Percentiles rank a stretch among this genome's conserved stretches.
These are phyloP conservation scores for Pseudoips prasinana DNA, from an alignment of 2,888 invertebrate species.

Conservation along the genomic window DNA sequence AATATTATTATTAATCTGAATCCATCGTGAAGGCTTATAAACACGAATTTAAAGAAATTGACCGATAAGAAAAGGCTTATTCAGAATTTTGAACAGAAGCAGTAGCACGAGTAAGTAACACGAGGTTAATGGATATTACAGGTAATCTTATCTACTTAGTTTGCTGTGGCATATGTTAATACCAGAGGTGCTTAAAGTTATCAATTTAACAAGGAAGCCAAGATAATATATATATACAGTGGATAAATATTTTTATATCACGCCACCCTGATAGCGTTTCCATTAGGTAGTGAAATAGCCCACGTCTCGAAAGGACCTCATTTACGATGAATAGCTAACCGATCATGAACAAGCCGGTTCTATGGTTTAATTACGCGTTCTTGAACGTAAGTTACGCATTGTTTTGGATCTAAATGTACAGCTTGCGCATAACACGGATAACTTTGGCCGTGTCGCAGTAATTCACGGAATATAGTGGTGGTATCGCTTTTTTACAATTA, in stretches of 20 bases:
- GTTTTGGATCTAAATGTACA: conserved; percentile 45
- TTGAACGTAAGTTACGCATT: conserved; percentile 44
- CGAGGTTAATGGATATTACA: conserved; percentile 19
- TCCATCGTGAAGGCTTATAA: too few relatives aligned
- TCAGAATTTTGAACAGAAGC: conserved; percentile 1
- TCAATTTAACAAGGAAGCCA: conserved; percentile 14
- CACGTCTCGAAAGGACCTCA: conserved; percentile 58
- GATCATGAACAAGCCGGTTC: conserved; percentile 50
- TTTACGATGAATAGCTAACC: conserved; percentile 62
- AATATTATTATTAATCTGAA: too few relatives aligned
- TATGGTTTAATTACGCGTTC: conserved; percentile 62
- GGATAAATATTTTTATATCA: conserved; percentile 24
- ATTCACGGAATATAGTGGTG: conserved; percentile 26
- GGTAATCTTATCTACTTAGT: conserved; percentile 25
- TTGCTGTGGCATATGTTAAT: conserved; percentile 18
- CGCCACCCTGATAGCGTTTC: conserved; percentile 49
- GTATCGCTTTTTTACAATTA: conserved; percentile 23
- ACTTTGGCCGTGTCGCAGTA: conserved; percentile 13
- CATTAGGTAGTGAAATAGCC: conserved; percentile 57
- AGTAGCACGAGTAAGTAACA: conserved; percentile 6
- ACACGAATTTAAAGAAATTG: too few relatives aligned
- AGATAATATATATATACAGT: conserved; percentile 3
- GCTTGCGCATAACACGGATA: conserved; percentile 34
- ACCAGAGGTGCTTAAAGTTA: conserved; percentile 12
- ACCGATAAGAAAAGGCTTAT: too few relatives aligned